Conservation (phyloP, 2,113 vertebrate genomes). For the Anser brachyrhynchus region DNA sequence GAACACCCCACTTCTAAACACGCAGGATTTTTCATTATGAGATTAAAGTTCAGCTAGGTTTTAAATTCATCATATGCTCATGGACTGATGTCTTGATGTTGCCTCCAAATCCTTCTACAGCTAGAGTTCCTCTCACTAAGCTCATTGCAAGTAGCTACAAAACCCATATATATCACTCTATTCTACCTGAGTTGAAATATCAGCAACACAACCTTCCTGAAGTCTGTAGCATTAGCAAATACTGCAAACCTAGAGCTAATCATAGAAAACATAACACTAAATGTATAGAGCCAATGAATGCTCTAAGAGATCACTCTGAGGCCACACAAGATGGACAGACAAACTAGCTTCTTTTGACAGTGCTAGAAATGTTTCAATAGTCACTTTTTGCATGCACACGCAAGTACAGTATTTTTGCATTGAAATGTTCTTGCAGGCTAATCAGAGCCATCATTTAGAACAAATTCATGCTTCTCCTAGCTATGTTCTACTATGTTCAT, state of each 20-base stretch:
- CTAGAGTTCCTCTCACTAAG: neutral
- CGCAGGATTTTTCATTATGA: neutral
- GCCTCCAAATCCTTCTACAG: neutral
- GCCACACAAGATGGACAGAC: neutral
- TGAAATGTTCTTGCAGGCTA: neutral
- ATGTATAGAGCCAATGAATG: neutral
- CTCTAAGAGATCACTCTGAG: neutral
- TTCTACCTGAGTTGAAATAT: neutral
- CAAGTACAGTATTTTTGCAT: neutral
- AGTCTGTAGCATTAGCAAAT: neutral
- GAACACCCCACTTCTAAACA: neutral
- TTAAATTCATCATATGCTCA: neutral
- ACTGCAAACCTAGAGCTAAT: neutral
- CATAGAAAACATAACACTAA: neutral
- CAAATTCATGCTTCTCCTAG: neutral
- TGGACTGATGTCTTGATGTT: neutral
- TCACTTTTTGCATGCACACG: neutral
- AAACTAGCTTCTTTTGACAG: accelerated
- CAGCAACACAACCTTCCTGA: neutral
- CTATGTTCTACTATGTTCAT: neutral
- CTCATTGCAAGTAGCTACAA: neutral
- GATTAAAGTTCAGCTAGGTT: neutral
- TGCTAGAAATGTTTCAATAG: neutral
- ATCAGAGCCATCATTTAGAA: neutral
- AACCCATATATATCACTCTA: accelerated